Evolutionary conservation across 1,140 invertebrate species (phyloP).

Genomic region (Temnothorax nylanderi): DNA sequence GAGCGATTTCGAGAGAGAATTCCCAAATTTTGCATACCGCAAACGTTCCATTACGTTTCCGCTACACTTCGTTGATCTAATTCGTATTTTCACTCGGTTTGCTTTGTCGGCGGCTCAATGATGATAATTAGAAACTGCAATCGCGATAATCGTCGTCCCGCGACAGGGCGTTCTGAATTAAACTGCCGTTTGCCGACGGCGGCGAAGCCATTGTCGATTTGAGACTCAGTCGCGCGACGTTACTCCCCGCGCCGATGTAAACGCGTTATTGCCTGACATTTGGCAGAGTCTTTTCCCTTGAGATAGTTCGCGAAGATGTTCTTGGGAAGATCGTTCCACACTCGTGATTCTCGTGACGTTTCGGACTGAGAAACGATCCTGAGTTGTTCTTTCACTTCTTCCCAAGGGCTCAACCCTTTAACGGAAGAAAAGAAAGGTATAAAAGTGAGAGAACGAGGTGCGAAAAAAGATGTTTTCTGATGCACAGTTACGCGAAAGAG

Average conservation of each 20-base stretch:
- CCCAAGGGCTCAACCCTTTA: not conserved
- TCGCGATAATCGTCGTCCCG: slow-evolving; percentile 24
- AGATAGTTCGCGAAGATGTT: slow-evolving; percentile 67
- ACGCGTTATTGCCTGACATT: slow-evolving; percentile 69
- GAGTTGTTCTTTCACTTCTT: slow-evolving; percentile 34
- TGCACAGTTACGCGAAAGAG: not conserved
- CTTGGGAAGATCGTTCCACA: slow-evolving; percentile 32
- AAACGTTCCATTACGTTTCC: slow-evolving; percentile 22
- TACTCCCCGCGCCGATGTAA: slow-evolving; percentile 54
- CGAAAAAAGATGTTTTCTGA: not conserved
- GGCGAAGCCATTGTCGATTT: slow-evolving; percentile 57
- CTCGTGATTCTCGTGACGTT: slow-evolving; percentile 59
- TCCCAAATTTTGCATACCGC: not conserved
- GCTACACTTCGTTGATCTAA: slow-evolving; percentile 18
- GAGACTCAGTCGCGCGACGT: slow-evolving; percentile 34
- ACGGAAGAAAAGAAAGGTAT: not conserved
- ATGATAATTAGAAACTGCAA: slow-evolving; percentile 44
- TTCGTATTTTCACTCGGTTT: slow-evolving; percentile 5
- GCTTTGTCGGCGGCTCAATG: not conserved
- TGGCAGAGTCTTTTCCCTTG: slow-evolving; percentile 62
- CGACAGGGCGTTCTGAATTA: slow-evolving; percentile 48
- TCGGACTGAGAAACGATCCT: slow-evolving; percentile 55
- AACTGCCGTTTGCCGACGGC: slow-evolving; percentile 42
- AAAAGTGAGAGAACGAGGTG: not conserved
- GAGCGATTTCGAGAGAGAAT: not conserved